A percentile compares a stretch with the other conserved stretches of the same genome.
Conservation (phyloP, 1,140 invertebrate genomes). For the Listronotus bonariensis region DNA sequence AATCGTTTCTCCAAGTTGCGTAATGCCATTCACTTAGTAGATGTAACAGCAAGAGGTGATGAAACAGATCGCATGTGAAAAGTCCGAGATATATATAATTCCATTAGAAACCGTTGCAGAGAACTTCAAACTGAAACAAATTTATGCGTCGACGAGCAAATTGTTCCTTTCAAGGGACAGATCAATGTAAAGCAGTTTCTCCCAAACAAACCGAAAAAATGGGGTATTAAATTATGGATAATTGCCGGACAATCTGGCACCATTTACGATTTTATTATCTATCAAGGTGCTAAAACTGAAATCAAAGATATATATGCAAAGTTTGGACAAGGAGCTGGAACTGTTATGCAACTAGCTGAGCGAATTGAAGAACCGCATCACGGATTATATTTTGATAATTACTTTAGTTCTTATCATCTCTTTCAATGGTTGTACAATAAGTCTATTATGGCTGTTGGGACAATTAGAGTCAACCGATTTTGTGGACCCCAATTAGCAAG, state of each 20-base stretch:
- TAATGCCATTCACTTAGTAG: too few relatives aligned
- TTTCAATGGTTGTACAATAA: slow-evolving; percentile 44
- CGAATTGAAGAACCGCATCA: slow-evolving; percentile 24
- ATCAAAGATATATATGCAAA: slow-evolving; percentile 30
- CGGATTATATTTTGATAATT: too few relatives aligned
- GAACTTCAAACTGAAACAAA: too few relatives aligned
- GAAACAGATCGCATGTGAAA: too few relatives aligned
- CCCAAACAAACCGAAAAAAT: slow-evolving; percentile 34
- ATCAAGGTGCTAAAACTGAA: slow-evolving; percentile 42
- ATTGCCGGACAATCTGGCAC: slow-evolving; percentile 30
- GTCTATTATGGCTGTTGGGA: slow-evolving; percentile 49
- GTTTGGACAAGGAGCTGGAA: slow-evolving; percentile 21
- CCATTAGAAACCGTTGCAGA: too few relatives aligned
- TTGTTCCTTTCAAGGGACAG: slow-evolving; percentile 51
- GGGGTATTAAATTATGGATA: slow-evolving; percentile 40
- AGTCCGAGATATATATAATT: too few relatives aligned
- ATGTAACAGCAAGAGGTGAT: too few relatives aligned
- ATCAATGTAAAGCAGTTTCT: slow-evolving; percentile 38
- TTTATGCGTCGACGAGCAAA: too few relatives aligned
- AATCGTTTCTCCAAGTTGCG: too few relatives aligned
- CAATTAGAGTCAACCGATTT: slow-evolving; percentile 53
- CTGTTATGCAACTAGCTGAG: slow-evolving; percentile 29
- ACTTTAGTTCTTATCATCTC: slow-evolving; percentile 53
- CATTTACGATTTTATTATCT: slow-evolving; percentile 38
- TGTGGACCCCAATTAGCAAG: too few relatives aligned